Conservation (phyloP, 2,113 vertebrate genomes). For the Picathartes gymnocephalus region DNA sequence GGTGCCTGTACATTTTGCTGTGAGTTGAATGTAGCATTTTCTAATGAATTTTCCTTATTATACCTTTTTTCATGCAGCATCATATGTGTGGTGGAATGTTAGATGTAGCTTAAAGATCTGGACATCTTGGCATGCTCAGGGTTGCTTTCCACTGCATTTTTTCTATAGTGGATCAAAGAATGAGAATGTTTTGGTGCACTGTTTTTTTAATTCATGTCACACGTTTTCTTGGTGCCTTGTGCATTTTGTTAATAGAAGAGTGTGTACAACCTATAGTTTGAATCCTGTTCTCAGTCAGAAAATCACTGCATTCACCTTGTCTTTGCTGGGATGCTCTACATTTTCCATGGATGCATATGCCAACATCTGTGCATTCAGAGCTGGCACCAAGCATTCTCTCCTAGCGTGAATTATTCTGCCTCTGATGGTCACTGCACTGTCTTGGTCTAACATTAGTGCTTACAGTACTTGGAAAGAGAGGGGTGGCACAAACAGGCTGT, state of each 20-base stretch:
- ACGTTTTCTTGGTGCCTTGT: background rate
- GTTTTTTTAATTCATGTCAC: background rate
- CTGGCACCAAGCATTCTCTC: background rate
- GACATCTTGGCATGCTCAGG: background rate
- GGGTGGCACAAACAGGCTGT: background rate
- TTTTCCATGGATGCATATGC: background rate
- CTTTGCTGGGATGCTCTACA: background rate
- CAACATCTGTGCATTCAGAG: background rate
- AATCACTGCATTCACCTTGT: background rate
- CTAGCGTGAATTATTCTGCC: background rate
- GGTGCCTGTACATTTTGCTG: background rate
- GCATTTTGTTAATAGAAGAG: background rate
- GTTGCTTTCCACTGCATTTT: background rate
- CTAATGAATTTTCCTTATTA: background rate
- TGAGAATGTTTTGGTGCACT: background rate
- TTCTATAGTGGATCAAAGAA: background rate
- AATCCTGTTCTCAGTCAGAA: background rate
- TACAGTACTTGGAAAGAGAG: background rate
- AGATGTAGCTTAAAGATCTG: background rate
- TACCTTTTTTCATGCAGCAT: background rate
- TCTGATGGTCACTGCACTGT: fast-evolving
- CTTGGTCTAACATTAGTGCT: background rate
- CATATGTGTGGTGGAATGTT: background rate
- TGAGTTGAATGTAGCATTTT: background rate
- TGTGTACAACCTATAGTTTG: background rate